These are phyloP conservation scores for Siniperca scherzeri DNA, from an alignment of 2,797 vertebrate genomes.

Conservation along the genomic window DNA sequence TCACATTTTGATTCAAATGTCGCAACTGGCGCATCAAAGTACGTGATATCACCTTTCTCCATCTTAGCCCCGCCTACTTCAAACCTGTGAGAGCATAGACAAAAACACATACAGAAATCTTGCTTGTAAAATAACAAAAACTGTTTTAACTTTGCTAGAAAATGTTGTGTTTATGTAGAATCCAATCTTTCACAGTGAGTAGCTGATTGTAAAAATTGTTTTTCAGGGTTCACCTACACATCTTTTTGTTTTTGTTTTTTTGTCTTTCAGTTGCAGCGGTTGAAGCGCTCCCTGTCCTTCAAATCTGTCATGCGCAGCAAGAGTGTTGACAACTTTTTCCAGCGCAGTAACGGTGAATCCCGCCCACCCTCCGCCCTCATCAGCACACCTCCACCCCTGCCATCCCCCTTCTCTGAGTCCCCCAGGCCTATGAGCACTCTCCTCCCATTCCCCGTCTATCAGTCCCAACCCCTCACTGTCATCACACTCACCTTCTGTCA, in stretches of 20 bases:
- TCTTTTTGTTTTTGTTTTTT: background rate
- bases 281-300: conserved; percentile 93
- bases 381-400: conserved; percentile 74
- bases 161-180: background rate
- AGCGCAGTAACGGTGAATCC: conserved; percentile 86
- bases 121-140: background rate
- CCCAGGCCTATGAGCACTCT: conserved; percentile 77
- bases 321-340: conserved; percentile 94
- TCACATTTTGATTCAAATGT: background rate
- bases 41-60: background rate
- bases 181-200: background rate
- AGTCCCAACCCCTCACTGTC: conserved; percentile 83
- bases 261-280: conserved; percentile 87
- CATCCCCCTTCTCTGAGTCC: conserved; percentile 69
- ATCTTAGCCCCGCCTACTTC: background rate
- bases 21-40: background rate
- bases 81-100: background rate
- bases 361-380: conserved; percentile 84
- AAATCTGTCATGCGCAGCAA: conserved; percentile 94
- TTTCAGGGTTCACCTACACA: background rate
- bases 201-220: background rate
- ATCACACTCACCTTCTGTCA: conserved; percentile 82
- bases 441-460: conserved; percentile 80
- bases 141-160: background rate
- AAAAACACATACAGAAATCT: background rate